Percentiles rank a stretch among this genome's conserved stretches.
Conservation (phyloP, 2,113 vertebrate species). For the Megatriorchis doriae region DNA sequence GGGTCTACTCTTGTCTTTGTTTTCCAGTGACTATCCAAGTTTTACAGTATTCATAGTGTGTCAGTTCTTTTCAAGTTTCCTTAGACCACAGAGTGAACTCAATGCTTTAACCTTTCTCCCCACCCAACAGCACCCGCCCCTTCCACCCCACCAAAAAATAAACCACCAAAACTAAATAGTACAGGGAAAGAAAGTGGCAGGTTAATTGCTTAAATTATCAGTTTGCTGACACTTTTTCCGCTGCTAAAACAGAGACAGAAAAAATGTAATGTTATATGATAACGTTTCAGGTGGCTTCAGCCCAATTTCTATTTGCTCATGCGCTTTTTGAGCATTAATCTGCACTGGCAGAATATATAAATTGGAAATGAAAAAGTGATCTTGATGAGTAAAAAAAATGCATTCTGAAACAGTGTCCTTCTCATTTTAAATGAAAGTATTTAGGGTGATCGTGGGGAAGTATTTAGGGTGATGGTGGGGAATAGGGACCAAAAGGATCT, state of each 20-base stretch:
- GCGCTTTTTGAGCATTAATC: not conserved
- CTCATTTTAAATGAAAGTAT: not conserved
- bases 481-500: not conserved
- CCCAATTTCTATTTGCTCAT: not conserved
- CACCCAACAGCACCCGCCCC: rapidly evolving
- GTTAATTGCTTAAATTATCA: not conserved
- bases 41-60: not conserved
- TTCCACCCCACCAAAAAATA: not conserved
- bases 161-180: not conserved
- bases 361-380: not conserved
- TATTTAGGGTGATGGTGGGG: not conserved
- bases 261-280: not conserved
- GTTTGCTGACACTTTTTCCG: not conserved
- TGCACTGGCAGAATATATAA: not conserved
- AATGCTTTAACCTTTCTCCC: not conserved
- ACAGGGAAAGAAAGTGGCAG: not conserved
- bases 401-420: not conserved
- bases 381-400: not conserved
- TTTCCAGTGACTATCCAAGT: not conserved
- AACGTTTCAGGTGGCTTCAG: not conserved
- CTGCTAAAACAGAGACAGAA: not conserved
- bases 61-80: not conserved
- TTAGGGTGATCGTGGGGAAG: not conserved
- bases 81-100: not conserved
- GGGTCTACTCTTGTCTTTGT: not conserved